Conservation (phyloP, 2,888 invertebrate species). For the Meganola albula region DNA sequence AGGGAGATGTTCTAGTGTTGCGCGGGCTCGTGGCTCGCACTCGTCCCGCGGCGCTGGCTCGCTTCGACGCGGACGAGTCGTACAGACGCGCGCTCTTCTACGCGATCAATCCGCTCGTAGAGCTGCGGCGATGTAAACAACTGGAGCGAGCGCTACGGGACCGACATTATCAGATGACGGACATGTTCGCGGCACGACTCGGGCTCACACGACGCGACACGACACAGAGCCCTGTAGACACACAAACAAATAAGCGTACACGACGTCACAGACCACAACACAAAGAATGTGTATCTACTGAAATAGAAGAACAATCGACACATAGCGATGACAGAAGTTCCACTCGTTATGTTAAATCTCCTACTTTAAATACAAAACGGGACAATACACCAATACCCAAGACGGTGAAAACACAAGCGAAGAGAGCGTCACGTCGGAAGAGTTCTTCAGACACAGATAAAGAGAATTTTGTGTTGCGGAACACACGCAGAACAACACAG, state of each 20-base stretch:
- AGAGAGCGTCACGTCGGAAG: no score
- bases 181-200: conserved; percentile 35
- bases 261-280: neutral
- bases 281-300: no score
- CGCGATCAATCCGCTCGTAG: conserved; percentile 47
- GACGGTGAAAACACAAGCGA: no score
- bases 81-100: conserved; percentile 40
- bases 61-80: conserved; percentile 35
- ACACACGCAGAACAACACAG: no score
- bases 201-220: conserved; percentile 25
- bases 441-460: no score
- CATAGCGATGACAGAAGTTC: no score
- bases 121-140: conserved; percentile 27
- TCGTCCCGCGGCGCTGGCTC: conserved; percentile 29
- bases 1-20: conserved; percentile 32
- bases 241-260: neutral
- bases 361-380: no score
- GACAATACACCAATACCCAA: no score
- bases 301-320: no score
- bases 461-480: no score
- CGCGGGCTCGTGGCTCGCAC: conserved; percentile 29
- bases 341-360: no score
- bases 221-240: conserved; percentile 16
- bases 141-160: conserved; percentile 24
- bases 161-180: conserved; percentile 13